Evolutionary conservation across 2,888 invertebrate genomes (phyloP), one percentile per base, ranked within the genome.

Genomic region (Flabesymbios commensalis): DNA sequence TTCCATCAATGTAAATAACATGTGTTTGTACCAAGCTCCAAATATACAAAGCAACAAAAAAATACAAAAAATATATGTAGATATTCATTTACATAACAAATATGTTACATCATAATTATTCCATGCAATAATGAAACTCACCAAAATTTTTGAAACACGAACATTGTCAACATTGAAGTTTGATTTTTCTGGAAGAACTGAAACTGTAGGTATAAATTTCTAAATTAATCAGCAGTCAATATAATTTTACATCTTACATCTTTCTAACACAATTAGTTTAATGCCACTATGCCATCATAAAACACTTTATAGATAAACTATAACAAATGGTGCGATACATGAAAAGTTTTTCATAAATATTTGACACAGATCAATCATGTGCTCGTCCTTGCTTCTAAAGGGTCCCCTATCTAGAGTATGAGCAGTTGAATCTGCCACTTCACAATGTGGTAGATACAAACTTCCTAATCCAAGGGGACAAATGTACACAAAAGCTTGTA

Each of bases 131-230:
- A 32, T 22, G 17, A n/a, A 19, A 76, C 80, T 82, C 80, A 88
- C 89, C 86, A 86, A 73, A 67, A 88, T 86, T 78, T 97, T 97
- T 83, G 93, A 94, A 59, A 99, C 91, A 66, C 99, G 88, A 62
- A 99, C 90, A 85, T 95, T 97, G 81, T 99, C 99, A 31, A 99
- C 97, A 85, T 97, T 98, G 82, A 99, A 99, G 43, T 91, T 90
- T 1, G 89, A 89, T 57, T 79, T 76, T 74, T 93, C 91, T 7
- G 94, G 92, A 60, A 95, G 81, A 72, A 95, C 91, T 1, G 92
- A 90, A 65, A 93, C 88, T 86, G 75, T 56, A 59, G 48, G 29
- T 28, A 49, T 41, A 29, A 41, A 39, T 17, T 19, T 39, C n/a
- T 51, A 3, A 59, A 33, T 57, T 33, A 3, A 56, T 54, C 14